A percentile compares a stretch with the other conserved stretches of the same genome.
These are phyloP conservation scores for Oriolus oriolus DNA, from an alignment of 2,113 vertebrate genomes.

Conservation along the genomic window DNA sequence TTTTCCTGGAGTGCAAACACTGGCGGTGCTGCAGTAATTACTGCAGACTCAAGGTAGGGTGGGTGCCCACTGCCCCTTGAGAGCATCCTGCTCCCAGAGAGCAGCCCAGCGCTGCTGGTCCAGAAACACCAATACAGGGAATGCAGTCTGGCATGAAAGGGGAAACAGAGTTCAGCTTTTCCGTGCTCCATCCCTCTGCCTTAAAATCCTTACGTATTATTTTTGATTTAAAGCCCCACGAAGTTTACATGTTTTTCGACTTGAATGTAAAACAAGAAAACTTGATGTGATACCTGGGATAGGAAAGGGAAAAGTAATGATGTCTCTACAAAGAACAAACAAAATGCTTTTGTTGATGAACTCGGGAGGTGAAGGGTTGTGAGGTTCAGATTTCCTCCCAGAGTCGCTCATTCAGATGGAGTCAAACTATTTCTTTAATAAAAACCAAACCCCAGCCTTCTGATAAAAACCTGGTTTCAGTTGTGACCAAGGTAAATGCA, in stretches of 20 bases:
- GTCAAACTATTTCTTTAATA: background rate
- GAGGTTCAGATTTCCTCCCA: background rate
- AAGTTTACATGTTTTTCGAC: background rate
- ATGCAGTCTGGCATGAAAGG: background rate
- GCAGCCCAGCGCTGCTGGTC: background rate
- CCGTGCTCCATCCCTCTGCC: accelerated
- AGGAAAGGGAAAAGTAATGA: background rate
- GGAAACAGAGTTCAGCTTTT: background rate
- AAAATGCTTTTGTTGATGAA: background rate
- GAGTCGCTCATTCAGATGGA: background rate
- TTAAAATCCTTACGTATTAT: background rate
- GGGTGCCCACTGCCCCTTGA: background rate
- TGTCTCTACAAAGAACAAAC: background rate
- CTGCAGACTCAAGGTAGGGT: background rate
- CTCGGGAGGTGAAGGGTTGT: accelerated
- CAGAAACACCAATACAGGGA: background rate
- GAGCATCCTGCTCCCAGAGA: background rate
- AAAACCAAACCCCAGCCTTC: background rate
- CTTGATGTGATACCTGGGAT: background rate
- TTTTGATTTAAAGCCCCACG: background rate
- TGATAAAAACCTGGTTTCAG: background rate
- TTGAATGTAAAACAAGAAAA: background rate
- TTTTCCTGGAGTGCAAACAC: accelerated
- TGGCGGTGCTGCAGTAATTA: accelerated
- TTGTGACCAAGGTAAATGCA: background rate